Percentiles rank a stretch among this genome's conserved stretches.
Evolutionary conservation across 2,797 vertebrate genomes (phyloP).

Genomic region (Microctenopoma steveboyesi): DNA sequence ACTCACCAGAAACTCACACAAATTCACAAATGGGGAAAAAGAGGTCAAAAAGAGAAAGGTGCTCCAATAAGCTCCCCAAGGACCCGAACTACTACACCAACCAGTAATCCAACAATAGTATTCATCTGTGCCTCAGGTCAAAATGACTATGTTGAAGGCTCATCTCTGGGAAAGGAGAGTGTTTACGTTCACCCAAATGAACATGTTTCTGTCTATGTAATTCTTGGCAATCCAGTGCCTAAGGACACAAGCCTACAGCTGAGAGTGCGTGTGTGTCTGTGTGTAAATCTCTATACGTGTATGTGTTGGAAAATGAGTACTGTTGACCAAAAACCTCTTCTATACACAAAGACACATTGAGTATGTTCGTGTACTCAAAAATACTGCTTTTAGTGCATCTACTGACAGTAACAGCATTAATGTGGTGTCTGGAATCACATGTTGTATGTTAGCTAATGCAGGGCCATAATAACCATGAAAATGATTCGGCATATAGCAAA

Average conservation of each 20-base stretch:
- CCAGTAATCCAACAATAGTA: slow-evolving; percentile 42
- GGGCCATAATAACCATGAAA: slow-evolving; percentile 69
- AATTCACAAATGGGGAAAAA: slow-evolving; percentile 43
- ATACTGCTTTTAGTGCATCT: slow-evolving; percentile 4
- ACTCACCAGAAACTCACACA: slow-evolving; percentile 43
- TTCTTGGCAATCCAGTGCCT: slow-evolving; percentile 59
- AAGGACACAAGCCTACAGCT: slow-evolving; percentile 69
- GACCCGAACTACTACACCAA: slow-evolving; percentile 28
- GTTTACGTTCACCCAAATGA: slow-evolving; percentile 60
- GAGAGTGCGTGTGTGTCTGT: slow-evolving; percentile 21
- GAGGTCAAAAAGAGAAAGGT: slow-evolving; percentile 48
- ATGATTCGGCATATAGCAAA: slow-evolving; percentile 64
- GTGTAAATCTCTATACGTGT: slow-evolving; percentile 24
- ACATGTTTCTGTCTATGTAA: slow-evolving; percentile 57
- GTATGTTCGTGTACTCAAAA: slow-evolving; percentile 11
- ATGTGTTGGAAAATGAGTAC: slow-evolving; percentile 11
- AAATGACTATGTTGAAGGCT: slow-evolving; percentile 40
- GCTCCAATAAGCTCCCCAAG: slow-evolving; percentile 37
- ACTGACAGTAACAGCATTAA: slow-evolving; percentile 54
- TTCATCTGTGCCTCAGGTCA: slow-evolving; percentile 57
- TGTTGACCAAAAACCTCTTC: slow-evolving; percentile 22
- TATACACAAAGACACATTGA: not conserved
- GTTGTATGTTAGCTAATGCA: slow-evolving; percentile 43
- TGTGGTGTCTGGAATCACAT: slow-evolving; percentile 42
- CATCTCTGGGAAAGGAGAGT: slow-evolving; percentile 37